Evolutionary conservation across 2,113 vertebrate species (phyloP).

Genomic region (Picathartes gymnocephalus): DNA sequence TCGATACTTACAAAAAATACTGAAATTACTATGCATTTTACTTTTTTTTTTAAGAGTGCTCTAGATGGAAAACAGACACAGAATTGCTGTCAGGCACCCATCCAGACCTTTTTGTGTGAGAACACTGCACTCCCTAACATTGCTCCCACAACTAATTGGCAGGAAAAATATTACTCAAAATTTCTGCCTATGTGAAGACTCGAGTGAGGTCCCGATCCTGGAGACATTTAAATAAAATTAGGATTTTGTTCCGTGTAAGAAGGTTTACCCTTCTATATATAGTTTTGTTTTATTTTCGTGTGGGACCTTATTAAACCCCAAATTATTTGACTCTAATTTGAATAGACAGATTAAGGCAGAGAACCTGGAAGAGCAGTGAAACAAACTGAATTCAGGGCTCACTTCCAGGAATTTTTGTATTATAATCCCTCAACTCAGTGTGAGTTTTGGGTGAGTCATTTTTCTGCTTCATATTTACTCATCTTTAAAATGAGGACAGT

Average conservation of each 20-base stretch:
- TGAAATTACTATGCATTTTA: neutral
- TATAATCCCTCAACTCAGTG: neutral
- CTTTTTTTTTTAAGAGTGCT: neutral
- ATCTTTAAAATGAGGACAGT: constrained; percentile 13
- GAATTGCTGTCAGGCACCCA: neutral
- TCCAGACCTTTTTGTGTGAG: neutral
- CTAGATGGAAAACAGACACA: neutral
- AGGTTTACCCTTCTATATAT: neutral
- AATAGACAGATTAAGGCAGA: neutral
- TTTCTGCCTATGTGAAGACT: neutral
- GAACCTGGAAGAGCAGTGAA: constrained; percentile 9
- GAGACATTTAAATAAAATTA: neutral
- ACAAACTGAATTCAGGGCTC: constrained; percentile 3
- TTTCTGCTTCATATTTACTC: constrained; percentile 42
- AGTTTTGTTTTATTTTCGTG: neutral
- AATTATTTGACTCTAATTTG: constrained; percentile 29
- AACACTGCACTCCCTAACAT: neutral
- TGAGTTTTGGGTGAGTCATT: constrained; percentile 40
- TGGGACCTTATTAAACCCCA: neutral
- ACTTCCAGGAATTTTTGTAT: constrained; percentile 46
- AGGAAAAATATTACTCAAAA: constrained; percentile 33
- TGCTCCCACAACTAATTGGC: neutral
- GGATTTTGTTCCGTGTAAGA: neutral
- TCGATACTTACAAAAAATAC: neutral
- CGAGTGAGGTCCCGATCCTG: neutral